Base-by-base conservation (phyloP, 2,113 vertebrate genomes). In the Lophius piscatorius region DNA sequence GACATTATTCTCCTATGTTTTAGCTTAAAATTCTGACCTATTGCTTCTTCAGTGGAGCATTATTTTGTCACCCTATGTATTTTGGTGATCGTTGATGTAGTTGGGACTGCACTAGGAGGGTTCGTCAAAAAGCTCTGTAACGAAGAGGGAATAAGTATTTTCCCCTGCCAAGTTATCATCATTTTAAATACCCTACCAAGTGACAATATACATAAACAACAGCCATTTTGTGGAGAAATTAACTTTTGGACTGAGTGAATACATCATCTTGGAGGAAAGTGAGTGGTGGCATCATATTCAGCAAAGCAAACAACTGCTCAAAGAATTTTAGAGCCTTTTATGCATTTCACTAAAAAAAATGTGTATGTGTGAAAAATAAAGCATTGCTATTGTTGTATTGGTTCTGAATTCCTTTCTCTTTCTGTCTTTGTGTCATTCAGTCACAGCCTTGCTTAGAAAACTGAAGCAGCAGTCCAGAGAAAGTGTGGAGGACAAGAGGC, bases 401-500 rank as follows among this genome's bases (percentile, higher is more conserved):
- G 5, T 6, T 59, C 46, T 61, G 13, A 55, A 0, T 44, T 8
- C 61, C 10, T 24, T 38, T 56, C 9, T 23, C 10, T 22, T 1
- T 65, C 20, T 69, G 38, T 35, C 3, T 21, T 17, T 69, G 8
- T 55, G 20, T 56, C n/a, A 21, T 52, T 52, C 54, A 99, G 97
- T 99, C 92, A 99, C 96, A 70, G 97, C 97, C 38, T 90, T 99
- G 84, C 88, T 99, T 77, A 93, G 97, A 86, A 99, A 99, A 76
- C 93, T 99, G 72, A 99, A 99, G 74, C 97, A 99, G 77, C 97
- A 99, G 18, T 99, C 97, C 87, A 94, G 97, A 81, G 97, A 99
- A 89, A 98, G 88, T 55, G 97, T 99, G 79, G 95, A 99, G 90
- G 97, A 99, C 87, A 99, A 99, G 85, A 86, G 97, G 92, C 97